A percentile compares a stretch with the other conserved stretches of the same genome.
Evolutionary conservation across 2,888 invertebrate genomes (phyloP).

Genomic region (Rosalia funebris): DNA sequence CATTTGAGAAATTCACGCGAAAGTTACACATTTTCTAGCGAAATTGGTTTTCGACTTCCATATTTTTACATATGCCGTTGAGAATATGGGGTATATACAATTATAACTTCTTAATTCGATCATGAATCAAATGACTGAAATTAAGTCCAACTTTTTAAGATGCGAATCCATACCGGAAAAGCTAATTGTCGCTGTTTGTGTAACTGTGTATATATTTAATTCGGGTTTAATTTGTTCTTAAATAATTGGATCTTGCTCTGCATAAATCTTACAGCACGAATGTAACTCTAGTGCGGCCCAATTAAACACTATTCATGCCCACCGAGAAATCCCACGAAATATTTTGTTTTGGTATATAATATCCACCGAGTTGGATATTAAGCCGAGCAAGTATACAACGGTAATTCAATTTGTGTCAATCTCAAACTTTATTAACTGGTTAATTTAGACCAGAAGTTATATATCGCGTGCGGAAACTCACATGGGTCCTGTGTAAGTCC

Average conservation of each 20-base stretch:
- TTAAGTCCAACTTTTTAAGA: no score
- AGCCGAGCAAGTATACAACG: slow-evolving; percentile 40
- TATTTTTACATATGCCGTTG: no score
- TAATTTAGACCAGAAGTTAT: slow-evolving; percentile 52
- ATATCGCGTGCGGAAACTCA: slow-evolving; percentile 44
- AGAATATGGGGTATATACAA: no score
- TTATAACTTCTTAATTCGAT: no score
- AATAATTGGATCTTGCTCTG: background rate
- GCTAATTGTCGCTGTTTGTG: no score
- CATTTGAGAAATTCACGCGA: no score
- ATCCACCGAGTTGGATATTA: slow-evolving; percentile 17
- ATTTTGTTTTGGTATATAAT: slow-evolving; percentile 22
- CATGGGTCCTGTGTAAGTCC: slow-evolving; percentile 22
- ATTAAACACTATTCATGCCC: slow-evolving; percentile 18
- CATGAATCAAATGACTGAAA: no score
- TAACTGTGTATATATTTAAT: slow-evolving; percentile 3
- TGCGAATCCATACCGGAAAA: no score
- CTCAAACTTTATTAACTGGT: slow-evolving; percentile 55
- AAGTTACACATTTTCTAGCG: no score
- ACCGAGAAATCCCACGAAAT: slow-evolving; percentile 6
- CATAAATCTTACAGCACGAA: slow-evolving; percentile 1
- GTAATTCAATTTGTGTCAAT: slow-evolving; percentile 56
- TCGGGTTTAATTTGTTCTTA: background rate
- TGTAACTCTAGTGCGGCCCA: slow-evolving; percentile 1
- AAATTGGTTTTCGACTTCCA: no score